These are phyloP conservation scores for Philereme vetulata DNA, from an alignment of 2,888 invertebrate genomes.

Conservation along the genomic window DNA sequence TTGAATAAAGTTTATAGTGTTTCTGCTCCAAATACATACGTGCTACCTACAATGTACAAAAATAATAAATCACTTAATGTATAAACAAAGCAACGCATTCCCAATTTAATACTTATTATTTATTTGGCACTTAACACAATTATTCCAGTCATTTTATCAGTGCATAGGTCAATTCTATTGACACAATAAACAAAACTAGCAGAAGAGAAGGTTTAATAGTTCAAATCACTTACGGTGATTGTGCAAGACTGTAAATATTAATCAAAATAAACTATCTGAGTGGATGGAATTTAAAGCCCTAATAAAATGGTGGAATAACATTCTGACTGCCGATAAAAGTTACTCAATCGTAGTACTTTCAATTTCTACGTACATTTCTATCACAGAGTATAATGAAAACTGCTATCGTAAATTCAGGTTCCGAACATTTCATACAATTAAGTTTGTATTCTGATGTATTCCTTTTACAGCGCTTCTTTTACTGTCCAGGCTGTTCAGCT, in stretches of 20 bases:
- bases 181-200: constrained; percentile 34
- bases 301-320: constrained; percentile 6
- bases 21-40: too few relatives aligned
- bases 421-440: too few relatives aligned
- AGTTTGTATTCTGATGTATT: too few relatives aligned
- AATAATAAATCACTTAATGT: not conserved
- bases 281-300: constrained; percentile 12
- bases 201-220: constrained; percentile 4
- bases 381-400: too few relatives aligned
- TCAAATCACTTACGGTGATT: constrained; percentile 27
- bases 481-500: too few relatives aligned
- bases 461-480: too few relatives aligned
- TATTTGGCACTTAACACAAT: constrained; percentile 15
- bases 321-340: constrained; percentile 5
- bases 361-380: not conserved
- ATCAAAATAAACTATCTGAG: constrained; percentile 47
- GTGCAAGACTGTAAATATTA: constrained; percentile 53
- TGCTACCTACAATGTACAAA: too few relatives aligned
- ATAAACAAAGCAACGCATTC: not conserved
- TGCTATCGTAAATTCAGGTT: too few relatives aligned
- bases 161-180: constrained; percentile 47
- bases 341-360: constrained; percentile 5
- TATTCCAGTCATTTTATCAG: constrained; percentile 33
- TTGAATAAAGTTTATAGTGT: too few relatives aligned
- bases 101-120: constrained; percentile 7